Evolutionary conservation across 2,888 invertebrate genomes (phyloP), one percentile per base, ranked within the genome.

Genomic region (Opisthograptis luteolata): DNA sequence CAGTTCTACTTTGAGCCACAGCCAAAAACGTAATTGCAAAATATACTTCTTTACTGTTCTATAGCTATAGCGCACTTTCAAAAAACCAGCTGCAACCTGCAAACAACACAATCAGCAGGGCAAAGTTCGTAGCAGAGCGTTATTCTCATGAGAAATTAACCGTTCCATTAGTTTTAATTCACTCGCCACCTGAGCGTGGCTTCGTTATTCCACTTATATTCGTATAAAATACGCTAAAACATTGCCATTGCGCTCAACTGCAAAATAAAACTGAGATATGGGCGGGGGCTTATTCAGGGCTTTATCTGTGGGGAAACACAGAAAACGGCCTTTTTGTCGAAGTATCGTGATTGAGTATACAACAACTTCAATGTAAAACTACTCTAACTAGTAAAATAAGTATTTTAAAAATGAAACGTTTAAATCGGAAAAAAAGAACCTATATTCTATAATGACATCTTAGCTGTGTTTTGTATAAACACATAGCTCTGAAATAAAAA

Each of bases 81-180:
- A 36, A 36, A 37, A 42, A 32, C 27, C 9, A 39, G 3, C 8
- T 19, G 20, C 30, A 45, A 40, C 40, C 40, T 30, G 40, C 24
- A 55, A 64, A 64, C 67, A 68, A 66, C 71, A 70, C 68, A 73
- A 77, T 77, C 75, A 70, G 74, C 66, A 70, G 73, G 69, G 75
- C 70, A 69, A 76, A 77, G 75, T 73, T 75, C 66, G 62, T 54
- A 62, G 62, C 64, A 60, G 62, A 77, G 80, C 76, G 81, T 81
- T 84, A 87, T 86, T 76, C 89, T 88, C 89, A 83, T 84, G 88
- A 89, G 89, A 89, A 89, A 89, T 89, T 88, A 88, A 86, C 81
- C 76, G 84, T 83, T 87, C 88, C 88, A 89, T 89, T 89, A 89
- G 87, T 89, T 89, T 89, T 88, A 88, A 89, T 88, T 88, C 85